Evolutionary conservation across 2,113 vertebrate species (phyloP).

Genomic region (Vicugna pacos): DNA sequence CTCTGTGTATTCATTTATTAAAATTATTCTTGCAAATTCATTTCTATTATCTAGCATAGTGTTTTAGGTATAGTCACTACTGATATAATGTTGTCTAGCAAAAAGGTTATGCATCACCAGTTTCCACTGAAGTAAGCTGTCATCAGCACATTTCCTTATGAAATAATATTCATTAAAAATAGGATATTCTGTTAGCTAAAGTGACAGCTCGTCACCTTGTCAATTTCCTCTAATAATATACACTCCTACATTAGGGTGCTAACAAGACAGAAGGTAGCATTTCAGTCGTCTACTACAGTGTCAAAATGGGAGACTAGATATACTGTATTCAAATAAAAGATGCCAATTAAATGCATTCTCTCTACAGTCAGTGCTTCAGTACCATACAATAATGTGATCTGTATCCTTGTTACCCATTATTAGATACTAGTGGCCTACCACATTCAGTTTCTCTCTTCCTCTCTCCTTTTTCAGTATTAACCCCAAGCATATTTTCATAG

Average conservation of each 20-base stretch:
- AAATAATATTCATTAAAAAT: slow-evolving; percentile 79
- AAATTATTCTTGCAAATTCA: slow-evolving; percentile 2
- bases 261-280: slow-evolving; percentile 66
- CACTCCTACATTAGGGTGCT: slow-evolving; percentile 64
- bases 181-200: slow-evolving; percentile 69
- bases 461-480: slow-evolving; percentile 48
- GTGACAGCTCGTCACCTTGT: slow-evolving; percentile 66
- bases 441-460: background rate
- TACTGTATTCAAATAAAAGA: slow-evolving; percentile 42
- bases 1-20: background rate
- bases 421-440: slow-evolving; percentile 7
- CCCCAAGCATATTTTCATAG: slow-evolving; percentile 39
- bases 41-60: background rate
- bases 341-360: slow-evolving; percentile 55
- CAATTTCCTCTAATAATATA: slow-evolving; percentile 71
- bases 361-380: background rate
- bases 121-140: slow-evolving; percentile 75
- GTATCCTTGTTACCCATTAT: slow-evolving; percentile 23
- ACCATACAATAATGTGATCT: slow-evolving; percentile 3
- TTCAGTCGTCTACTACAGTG: background rate
- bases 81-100: slow-evolving; percentile 29
- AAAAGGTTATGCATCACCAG: slow-evolving; percentile 61
- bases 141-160: slow-evolving; percentile 72
- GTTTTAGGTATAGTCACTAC: slow-evolving; percentile 41
- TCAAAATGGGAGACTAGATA: slow-evolving; percentile 61